These are phyloP conservation scores for Synchiropus splendidus DNA, from an alignment of 2,113 vertebrate species.

Conservation along the genomic window DNA sequence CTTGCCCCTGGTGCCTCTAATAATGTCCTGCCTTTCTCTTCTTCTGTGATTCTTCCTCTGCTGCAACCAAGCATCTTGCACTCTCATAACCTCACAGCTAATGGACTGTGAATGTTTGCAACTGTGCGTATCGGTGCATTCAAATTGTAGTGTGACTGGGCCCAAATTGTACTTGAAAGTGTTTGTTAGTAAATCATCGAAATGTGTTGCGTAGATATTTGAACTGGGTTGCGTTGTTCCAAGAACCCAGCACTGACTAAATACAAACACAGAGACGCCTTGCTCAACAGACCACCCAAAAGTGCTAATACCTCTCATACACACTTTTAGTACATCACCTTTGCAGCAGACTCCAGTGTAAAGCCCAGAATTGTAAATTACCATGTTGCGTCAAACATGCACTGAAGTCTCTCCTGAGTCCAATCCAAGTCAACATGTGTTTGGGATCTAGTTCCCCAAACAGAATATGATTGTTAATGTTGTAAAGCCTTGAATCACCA, in stretches of 20 bases:
- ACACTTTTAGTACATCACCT: too few species aligned
- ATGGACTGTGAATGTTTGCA: constrained; percentile 50
- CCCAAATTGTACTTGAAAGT: too few species aligned
- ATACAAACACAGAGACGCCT: too few species aligned
- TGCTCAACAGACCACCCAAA: too few species aligned
- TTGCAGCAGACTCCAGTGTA: too few species aligned
- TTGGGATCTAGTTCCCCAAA: constrained; percentile 29
- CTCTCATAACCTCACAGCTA: constrained; percentile 34
- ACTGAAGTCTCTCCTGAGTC: constrained; percentile 56
- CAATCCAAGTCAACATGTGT: constrained; percentile 55
- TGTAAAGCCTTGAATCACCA: constrained; percentile 53
- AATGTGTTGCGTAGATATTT: too few species aligned
- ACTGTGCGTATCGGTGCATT: too few species aligned
- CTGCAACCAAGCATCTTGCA: constrained; percentile 23
- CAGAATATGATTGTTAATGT: constrained; percentile 62
- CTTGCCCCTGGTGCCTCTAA: constrained; percentile 56
- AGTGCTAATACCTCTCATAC: too few species aligned
- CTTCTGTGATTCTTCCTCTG: constrained; percentile 13
- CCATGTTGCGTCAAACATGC: constrained; percentile 56
- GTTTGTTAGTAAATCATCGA: too few species aligned
- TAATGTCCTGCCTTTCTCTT: constrained; percentile 20
- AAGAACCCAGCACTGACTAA: too few species aligned
- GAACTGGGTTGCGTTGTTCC: too few species aligned
- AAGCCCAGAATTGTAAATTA: constrained; percentile 53
- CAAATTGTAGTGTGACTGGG: too few species aligned